Evolutionary conservation across 2,888 invertebrate genomes (phyloP), one percentile per base, ranked within the genome.

Genomic region (Abrostola triplasia): DNA sequence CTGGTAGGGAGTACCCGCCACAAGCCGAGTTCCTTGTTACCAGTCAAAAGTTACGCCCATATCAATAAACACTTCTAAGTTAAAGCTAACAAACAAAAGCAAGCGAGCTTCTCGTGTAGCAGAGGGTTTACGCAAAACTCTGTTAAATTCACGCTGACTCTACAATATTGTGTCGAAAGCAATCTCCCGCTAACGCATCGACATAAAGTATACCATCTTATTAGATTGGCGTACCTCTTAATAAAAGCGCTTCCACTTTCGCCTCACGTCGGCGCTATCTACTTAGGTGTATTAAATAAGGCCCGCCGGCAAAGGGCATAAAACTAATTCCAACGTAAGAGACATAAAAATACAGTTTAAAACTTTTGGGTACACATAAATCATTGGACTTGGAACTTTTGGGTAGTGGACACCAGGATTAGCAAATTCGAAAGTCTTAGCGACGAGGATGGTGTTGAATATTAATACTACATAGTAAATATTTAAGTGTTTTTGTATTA

Each of bases 261-360:
- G 50, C 59, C 64, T 61, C 73, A 68, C 81, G 76, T 76, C 56
- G 50, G 5, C 50, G 58, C 48, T 47, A 65, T 65, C 71, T 68
- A 70, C 72, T 74, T 63, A 63, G 54, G 12, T 48, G 57, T 71
- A 68, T 73, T 71, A 74, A 71, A 70, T 68, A 79, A 73, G 66
- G 64, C 52, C 67, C 69, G 49, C 60, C 62, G 70, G 72, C 62
- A 71, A 71, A 73, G 70, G 67, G 56, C 40, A 74, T 79, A 66
- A 78, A 82, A 77, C 73, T 76, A 77, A 83, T 80, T 80, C 80
- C 73, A 77, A 80, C 80, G 73, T 76, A 59, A 65, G 55, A 72
- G 50, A 77, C 77, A 79, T 81, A 83, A 85, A 84, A 85, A 79
- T 61, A 73, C 70, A 70, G 73, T 81, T 81, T 79, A 81, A 83